Evolutionary conservation across 1,140 invertebrate genomes (phyloP).

Genomic region (Microplitis mediator): DNA sequence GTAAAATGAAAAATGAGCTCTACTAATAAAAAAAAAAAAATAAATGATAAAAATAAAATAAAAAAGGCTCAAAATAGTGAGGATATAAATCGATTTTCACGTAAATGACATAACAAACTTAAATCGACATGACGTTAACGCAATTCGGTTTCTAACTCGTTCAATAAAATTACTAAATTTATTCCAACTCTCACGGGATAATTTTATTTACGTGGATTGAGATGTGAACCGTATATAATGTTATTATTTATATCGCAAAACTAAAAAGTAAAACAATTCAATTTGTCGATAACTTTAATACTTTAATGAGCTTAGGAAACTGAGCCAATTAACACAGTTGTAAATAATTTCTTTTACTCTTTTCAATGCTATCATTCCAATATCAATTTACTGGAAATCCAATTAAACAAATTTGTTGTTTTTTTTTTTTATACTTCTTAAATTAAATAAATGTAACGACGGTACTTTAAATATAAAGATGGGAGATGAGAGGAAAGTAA

Average conservation of each 20-base stretch:
- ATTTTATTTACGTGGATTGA: neutral
- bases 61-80: slow-evolving; percentile 1
- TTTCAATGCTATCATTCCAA: too few relatives aligned
- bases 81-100: slow-evolving; percentile 1
- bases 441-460: neutral
- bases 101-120: slow-evolving; percentile 35
- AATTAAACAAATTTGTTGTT: too few relatives aligned
- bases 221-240: neutral
- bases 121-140: slow-evolving; percentile 22
- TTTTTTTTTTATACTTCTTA: neutral
- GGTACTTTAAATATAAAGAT: neutral
- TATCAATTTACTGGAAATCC: too few relatives aligned
- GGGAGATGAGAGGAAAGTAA: neutral
- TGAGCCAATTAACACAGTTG: too few relatives aligned
- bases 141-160: slow-evolving; percentile 30
- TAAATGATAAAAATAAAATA: slow-evolving; percentile 24
- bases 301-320: too few relatives aligned
- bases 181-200: neutral
- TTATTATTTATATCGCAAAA: neutral
- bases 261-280: too few relatives aligned
- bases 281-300: too few relatives aligned
- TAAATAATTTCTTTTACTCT: too few relatives aligned
- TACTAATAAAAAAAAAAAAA: slow-evolving; percentile 17
- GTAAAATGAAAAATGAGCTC: neutral
- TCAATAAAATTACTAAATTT: slow-evolving; percentile 1